These are phyloP conservation scores for Hucho hucho DNA, from an alignment of 2,113 vertebrate genomes.

Conservation along the genomic window DNA sequence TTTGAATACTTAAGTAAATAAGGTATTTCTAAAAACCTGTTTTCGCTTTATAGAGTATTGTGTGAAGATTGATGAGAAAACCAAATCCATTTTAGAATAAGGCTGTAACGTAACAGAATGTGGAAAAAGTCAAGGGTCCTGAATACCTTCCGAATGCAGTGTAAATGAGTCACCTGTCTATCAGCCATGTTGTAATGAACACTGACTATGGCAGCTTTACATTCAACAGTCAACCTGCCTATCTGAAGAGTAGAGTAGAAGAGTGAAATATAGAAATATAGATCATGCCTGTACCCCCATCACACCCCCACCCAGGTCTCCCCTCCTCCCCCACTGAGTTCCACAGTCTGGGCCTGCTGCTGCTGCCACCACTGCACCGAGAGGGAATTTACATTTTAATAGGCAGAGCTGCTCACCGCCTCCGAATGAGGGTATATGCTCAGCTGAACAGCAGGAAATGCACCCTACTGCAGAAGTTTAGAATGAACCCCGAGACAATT, in stretches of 20 bases:
- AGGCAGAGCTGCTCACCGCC: conserved; percentile 75
- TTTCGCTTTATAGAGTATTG: no score
- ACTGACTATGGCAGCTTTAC: conserved; percentile 36
- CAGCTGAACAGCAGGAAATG: conserved; percentile 76
- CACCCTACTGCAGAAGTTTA: conserved; percentile 75
- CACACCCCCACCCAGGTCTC: conserved; percentile 46
- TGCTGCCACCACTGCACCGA: conserved; percentile 56
- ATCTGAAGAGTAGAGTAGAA: conserved; percentile 27
- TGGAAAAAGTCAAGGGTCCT: no score
- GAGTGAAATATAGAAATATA: conserved; percentile 43
- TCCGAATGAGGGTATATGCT: conserved; percentile 75
- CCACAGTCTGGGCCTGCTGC: conserved; percentile 61
- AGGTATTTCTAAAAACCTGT: no score
- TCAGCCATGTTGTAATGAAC: conserved; percentile 9
- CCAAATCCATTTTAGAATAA: no score
- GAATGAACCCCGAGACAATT: conserved; percentile 74
- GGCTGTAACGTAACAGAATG: no score
- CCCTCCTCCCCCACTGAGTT: conserved; percentile 57
- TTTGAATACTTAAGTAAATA: no score
- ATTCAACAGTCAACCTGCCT: conserved; percentile 52
- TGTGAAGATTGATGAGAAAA: no score
- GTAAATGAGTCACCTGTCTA: no score
- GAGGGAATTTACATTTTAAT: conserved; percentile 85
- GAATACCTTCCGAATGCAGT: no score
- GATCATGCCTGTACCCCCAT: conserved; percentile 49